Conservation (phyloP, 2,797 vertebrate genomes). For the Scolopax rusticola region DNA sequence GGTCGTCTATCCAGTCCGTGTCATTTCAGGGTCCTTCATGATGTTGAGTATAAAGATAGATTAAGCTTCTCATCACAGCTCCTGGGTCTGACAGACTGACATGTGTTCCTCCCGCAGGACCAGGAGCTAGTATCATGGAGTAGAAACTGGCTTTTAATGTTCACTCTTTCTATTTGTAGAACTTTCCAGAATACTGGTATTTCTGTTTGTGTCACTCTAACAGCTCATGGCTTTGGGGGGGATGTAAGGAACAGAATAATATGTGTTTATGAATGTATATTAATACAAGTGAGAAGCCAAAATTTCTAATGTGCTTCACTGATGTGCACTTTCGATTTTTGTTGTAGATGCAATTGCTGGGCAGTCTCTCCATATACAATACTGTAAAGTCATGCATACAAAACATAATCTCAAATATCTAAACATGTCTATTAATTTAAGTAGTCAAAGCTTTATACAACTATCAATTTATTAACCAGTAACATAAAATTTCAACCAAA, state of each 20-base stretch:
- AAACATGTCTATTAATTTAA: not conserved
- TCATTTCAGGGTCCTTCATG: not conserved
- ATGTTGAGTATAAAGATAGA: not conserved
- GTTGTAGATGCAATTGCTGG: not conserved
- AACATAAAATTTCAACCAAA: not conserved
- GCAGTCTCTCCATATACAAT: not conserved
- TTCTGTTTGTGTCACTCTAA: not conserved
- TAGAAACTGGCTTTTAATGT: not conserved
- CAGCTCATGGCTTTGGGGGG: not conserved
- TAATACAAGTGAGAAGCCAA: not conserved
- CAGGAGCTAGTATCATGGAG: not conserved
- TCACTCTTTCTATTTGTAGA: not conserved
- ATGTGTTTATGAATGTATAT: not conserved
- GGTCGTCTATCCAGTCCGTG: rapidly evolving
- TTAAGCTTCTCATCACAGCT: not conserved
- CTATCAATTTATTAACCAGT: not conserved
- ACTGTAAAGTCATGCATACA: not conserved
- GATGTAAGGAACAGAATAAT: not conserved
- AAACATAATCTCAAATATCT: not conserved
- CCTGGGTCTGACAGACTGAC: not conserved
- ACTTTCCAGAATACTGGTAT: not conserved
- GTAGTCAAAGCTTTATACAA: not conserved
- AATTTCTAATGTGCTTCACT: not conserved
- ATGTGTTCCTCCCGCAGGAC: not conserved
- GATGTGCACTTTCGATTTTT: not conserved